Evolutionary conservation across 2,113 vertebrate species (phyloP), one percentile per base, ranked within the genome.

Genomic region (Pangasianodon hypophthalmus): DNA sequence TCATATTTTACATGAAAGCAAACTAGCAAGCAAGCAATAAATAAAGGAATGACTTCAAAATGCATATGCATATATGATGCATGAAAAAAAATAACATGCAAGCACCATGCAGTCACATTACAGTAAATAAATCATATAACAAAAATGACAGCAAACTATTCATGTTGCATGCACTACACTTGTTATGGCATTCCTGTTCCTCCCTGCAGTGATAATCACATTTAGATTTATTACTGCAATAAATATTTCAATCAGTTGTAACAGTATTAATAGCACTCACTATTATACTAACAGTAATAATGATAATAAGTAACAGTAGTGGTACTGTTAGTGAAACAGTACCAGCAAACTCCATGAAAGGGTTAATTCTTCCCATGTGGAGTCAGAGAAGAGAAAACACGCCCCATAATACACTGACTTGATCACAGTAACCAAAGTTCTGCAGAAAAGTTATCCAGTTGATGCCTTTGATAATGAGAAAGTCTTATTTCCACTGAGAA

Each of bases 381-480:
- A 95, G 94, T 94, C 95, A 93, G 93, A 83, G n/a, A 81, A 92
- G 91, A 93, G 93, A 93, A 93, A 94, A 91, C 94, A 93, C 95
- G 91, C 95, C 96, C 92, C 94, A 94, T 92, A 92, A 92, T 94
- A 94, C 87, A 94, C 93, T 62, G 90, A 94, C 93, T 89, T 94
- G 93, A 93, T 92, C 93, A 94, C 93, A 92, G 95, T 95, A 95
- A 95, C 95, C 95, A 96, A 96, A 96, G 95, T 96, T 96, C 95
- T 96, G 94, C 93, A 94, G 90, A 93, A 91, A 87, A 91, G 93
- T 91, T 88, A 92, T 77, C 58, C 88, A 90, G 93, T 96, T 96
- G 95, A 95, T 75, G 91, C 50, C 77, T 56, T 46, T 75, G 75
- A 46, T 60, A 54, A 69, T 41, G 48, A 64, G 69, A 77, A 87